Evolutionary conservation across 1,140 invertebrate species (phyloP).

Genomic region (Macrosteles quadrilineatus): DNA sequence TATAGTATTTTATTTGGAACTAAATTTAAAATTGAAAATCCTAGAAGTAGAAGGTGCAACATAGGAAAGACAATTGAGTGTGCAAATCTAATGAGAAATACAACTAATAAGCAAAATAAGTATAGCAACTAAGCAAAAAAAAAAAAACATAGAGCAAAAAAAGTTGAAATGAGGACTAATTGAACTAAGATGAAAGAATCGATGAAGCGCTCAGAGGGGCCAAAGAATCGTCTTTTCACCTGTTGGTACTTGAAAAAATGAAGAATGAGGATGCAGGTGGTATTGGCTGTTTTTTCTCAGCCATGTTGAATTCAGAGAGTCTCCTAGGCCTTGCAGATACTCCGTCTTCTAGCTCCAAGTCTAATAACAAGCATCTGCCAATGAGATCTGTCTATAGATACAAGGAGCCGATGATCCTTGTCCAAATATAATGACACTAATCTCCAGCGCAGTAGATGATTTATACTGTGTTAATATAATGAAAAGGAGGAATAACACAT

Average conservation of each 20-base stretch:
- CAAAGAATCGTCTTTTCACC: constrained; percentile 57
- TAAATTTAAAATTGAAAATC: too few relatives aligned
- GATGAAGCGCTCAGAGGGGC: neutral
- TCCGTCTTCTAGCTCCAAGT: constrained; percentile 50
- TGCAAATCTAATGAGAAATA: too few relatives aligned
- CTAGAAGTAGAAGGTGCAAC: too few relatives aligned
- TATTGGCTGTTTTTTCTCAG: constrained; percentile 89
- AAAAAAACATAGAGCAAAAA: constrained; percentile 7
- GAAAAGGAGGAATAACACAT: too few relatives aligned
- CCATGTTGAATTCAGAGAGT: constrained; percentile 84
- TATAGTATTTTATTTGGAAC: too few relatives aligned
- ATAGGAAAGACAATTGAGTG: too few relatives aligned
- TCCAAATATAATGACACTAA: too few relatives aligned
- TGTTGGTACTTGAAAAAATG: constrained; percentile 93
- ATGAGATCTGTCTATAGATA: neutral
- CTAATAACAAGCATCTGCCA: constrained; percentile 38
- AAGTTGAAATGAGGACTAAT: constrained; percentile 1
- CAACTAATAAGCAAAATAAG: too few relatives aligned
- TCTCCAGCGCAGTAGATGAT: too few relatives aligned
- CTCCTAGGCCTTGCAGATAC: constrained; percentile 56
- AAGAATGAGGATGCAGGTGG: constrained; percentile 95
- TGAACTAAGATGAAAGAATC: neutral
- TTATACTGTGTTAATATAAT: too few relatives aligned
- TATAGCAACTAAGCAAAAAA: constrained; percentile 5
- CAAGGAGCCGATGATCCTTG: too few relatives aligned